phyloP scores from a whole-genome alignment of 2,113 vertebrate species.

The Nyctibius bracteatus region DNA sequence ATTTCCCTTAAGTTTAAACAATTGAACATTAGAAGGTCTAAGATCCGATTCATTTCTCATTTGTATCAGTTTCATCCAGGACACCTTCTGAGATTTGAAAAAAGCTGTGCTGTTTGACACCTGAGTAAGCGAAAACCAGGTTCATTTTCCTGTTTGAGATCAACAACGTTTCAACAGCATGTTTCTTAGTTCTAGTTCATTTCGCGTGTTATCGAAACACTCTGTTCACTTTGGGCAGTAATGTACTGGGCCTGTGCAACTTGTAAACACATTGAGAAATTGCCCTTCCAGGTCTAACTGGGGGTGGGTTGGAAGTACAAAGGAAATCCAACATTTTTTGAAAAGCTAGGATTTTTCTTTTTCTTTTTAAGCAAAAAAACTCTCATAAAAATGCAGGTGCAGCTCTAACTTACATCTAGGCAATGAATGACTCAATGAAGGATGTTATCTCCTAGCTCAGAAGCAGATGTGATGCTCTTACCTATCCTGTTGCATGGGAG shows the following conservation, averaged over 20 bases:
- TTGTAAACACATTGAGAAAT: neutral
- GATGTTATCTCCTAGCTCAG: neutral
- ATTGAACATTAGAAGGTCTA: neutral
- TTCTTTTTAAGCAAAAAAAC: neutral
- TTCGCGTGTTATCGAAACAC: neutral
- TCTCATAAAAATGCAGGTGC: neutral
- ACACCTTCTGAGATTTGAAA: slow-evolving; percentile 31
- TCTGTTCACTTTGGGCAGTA: neutral
- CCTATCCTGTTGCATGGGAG: neutral
- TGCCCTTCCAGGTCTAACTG: neutral
- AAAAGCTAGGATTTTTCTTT: neutral
- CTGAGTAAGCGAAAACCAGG: slow-evolving; percentile 54
- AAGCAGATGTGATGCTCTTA: neutral
- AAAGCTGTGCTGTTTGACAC: slow-evolving; percentile 60
- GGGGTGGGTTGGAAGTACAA: neutral
- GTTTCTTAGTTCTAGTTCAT: too few species aligned
- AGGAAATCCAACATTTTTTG: neutral
- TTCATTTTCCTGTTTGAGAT: slow-evolving; percentile 49
- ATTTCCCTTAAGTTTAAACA: slow-evolving; percentile 16
- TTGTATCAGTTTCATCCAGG: slow-evolving; percentile 45
- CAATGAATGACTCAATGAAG: neutral
- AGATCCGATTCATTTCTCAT: slow-evolving; percentile 41
- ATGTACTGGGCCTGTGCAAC: neutral
- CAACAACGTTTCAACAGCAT: slow-evolving; percentile 9
- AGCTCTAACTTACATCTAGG: neutral